These are phyloP conservation scores for Gopherus evgoodei DNA, from an alignment of 2,113 vertebrate species.

Conservation along the genomic window DNA sequence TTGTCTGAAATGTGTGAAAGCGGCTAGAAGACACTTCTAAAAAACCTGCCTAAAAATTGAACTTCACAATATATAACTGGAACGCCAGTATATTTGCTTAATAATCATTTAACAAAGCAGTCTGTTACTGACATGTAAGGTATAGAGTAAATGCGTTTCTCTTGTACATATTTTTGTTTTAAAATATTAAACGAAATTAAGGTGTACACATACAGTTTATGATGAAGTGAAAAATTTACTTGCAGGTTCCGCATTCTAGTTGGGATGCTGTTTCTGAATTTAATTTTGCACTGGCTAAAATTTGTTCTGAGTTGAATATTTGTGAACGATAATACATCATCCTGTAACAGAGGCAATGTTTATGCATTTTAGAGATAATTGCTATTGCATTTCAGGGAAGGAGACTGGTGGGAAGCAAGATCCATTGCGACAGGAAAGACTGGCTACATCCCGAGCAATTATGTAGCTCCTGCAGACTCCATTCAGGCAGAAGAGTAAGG, in stretches of 20 bases:
- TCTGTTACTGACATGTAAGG: not conserved
- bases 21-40: not conserved
- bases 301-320: not conserved
- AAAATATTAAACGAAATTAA: not conserved
- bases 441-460: constrained; percentile 99
- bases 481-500: constrained; percentile 99
- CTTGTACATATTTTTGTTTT: not conserved
- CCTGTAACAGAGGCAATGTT: not conserved
- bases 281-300: not conserved
- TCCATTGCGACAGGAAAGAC: constrained; percentile 98
- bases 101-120: not conserved
- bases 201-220: not conserved
- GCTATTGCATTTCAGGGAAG: constrained; percentile 86
- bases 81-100: not conserved
- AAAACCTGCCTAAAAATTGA: not conserved
- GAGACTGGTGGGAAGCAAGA: constrained; percentile 99
- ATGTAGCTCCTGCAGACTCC: constrained; percentile 98
- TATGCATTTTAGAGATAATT: constrained; percentile 49
- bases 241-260: not conserved
- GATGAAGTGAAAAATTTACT: not conserved
- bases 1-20: not conserved
- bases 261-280: not conserved
- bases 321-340: not conserved
- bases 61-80: not conserved
- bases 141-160: not conserved